Base-by-base conservation (phyloP, 1,140 invertebrate species). In the Eupeodes corollae region DNA sequence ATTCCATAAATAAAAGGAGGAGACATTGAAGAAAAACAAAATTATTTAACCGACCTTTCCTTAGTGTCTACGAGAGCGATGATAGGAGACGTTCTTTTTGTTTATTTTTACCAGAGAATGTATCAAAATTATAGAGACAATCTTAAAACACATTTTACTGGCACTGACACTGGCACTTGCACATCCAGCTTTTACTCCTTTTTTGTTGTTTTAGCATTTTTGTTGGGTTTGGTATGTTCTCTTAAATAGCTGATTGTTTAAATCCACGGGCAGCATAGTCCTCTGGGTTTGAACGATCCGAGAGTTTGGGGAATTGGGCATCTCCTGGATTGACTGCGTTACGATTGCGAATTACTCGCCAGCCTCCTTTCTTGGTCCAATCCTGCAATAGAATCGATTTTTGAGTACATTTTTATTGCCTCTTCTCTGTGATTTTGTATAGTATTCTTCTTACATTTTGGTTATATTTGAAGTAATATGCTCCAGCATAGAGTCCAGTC, bases 401-500 rank as follows among this genome's bases (percentile, higher is more conserved):
- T 3, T 13, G 35, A 35, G 3, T 33, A 31, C 16, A 30, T 19
- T 19, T 46, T n/a, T 39, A 32, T 5, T 6, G 10, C 16, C 12
- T 41, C 21, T 5, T 26, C 21, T 26, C 21, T 15, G 14, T 10
- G 8, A 9, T 14, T 15, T 33, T 33, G 8, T 13, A 9, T 13
- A 33, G 9, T 40, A 14, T 19, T 3, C 16, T 2, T 76, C 79
- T 77, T 72, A 85, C 83, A 67, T 82, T 79, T 49, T 66, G 70
- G 68, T 86, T 80, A 57, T 89, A 90, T 71, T 88, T 88, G 40
- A 85, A 79, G 53, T 88, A 86, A 62, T 90, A 89, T 46, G 74
- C 75, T 8, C 52, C 51, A 40, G 55, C 57, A 55, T 82, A 78
- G 13, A 75, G 49, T n/a, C 57, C 63, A 33, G 70, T 47, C 13